These are phyloP conservation scores for Podilymbus podiceps DNA, from an alignment of 2,113 vertebrate genomes.

Conservation along the genomic window DNA sequence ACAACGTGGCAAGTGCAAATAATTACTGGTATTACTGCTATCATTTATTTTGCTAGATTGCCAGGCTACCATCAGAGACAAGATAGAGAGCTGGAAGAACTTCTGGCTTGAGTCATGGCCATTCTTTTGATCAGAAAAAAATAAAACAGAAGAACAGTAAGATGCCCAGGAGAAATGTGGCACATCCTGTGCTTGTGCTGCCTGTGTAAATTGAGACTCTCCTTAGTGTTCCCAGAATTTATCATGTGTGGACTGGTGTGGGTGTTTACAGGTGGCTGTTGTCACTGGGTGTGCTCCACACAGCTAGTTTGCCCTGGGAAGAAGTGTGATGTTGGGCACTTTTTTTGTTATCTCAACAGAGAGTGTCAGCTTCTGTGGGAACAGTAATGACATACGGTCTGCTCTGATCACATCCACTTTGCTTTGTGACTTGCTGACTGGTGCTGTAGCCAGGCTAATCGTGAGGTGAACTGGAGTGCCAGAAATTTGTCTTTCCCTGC, in stretches of 20 bases:
- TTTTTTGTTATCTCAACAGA: neutral
- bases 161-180: neutral
- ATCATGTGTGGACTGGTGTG: neutral
- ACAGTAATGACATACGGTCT: neutral
- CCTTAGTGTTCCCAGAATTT: neutral
- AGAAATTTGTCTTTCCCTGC: neutral
- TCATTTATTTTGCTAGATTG: neutral
- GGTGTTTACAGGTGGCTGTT: neutral
- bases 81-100: neutral
- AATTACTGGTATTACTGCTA: neutral
- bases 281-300: neutral
- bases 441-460: neutral
- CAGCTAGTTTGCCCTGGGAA: neutral
- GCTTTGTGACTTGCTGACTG: neutral
- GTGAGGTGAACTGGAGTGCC: neutral
- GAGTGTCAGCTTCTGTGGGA: neutral
- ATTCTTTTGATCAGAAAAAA: neutral
- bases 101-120: neutral
- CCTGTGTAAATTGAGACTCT: neutral
- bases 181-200: neutral
- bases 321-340: neutral
- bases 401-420: neutral
- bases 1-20: neutral
- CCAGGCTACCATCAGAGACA: neutral
- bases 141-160: neutral